Evolutionary conservation across 2,113 vertebrate genomes (phyloP).

Genomic region (Tauraco erythrolophus): DNA sequence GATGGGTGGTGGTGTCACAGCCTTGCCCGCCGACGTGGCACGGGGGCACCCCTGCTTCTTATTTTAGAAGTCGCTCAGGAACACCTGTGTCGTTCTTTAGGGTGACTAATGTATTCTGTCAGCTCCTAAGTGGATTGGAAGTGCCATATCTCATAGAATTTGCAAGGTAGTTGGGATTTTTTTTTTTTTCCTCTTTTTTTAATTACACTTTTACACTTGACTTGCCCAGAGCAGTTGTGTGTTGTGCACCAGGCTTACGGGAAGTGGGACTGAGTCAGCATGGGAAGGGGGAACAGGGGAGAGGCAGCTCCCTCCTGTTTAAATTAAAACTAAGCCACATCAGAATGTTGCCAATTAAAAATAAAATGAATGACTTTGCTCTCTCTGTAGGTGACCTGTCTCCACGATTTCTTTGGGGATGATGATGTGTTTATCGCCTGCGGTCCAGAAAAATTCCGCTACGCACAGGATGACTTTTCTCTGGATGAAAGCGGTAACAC

Average conservation of each 20-base stretch:
- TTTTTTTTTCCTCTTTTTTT: not conserved
- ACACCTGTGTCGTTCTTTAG: not conserved
- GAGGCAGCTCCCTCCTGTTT: not conserved
- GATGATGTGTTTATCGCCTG: conserved; percentile 98
- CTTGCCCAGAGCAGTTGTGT: not conserved
- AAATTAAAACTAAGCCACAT: not conserved
- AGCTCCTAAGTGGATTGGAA: not conserved
- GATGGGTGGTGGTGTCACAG: not conserved
- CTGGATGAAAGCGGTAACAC: conserved; percentile 93
- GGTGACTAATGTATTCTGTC: not conserved
- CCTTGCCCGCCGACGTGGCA: not conserved
- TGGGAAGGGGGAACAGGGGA: not conserved
- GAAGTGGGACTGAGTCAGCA: accelerated
- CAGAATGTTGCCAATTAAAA: not conserved
- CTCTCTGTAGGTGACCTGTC: conserved; percentile 90
- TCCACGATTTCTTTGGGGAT: conserved; percentile 99
- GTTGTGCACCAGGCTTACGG: not conserved
- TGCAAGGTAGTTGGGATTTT: not conserved
- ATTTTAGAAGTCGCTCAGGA: not conserved
- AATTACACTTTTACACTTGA: not conserved
- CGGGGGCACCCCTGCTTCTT: not conserved
- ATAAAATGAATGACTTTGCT: conserved; percentile 42
- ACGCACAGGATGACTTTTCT: conserved; percentile 97
- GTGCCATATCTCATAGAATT: not conserved
- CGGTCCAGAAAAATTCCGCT: conserved; percentile 97